A percentile compares a stretch with the other conserved stretches of the same genome.
Conservation (phyloP, 2,113 vertebrate genomes). For the Lipotes vexillifer region DNA sequence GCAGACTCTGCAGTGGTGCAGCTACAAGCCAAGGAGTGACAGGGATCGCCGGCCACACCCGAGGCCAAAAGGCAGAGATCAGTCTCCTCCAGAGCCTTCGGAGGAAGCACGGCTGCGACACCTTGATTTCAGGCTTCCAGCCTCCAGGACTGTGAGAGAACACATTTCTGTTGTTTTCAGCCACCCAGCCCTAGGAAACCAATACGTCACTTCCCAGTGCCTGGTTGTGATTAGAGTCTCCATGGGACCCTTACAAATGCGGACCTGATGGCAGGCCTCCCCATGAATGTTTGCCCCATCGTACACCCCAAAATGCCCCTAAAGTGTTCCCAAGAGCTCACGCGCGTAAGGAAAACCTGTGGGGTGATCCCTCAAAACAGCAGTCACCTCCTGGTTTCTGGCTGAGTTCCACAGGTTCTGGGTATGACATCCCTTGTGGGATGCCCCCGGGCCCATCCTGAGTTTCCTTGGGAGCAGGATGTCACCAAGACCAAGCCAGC, state of each 20-base stretch:
- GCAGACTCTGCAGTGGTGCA: not conserved
- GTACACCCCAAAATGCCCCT: fast-evolving
- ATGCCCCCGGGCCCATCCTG: not conserved
- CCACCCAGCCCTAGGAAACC: not conserved
- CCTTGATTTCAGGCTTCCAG: not conserved
- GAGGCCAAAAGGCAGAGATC: not conserved
- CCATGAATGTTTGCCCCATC: fast-evolving
- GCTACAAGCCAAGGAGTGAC: fast-evolving
- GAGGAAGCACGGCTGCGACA: fast-evolving
- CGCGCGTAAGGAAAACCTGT: not conserved
- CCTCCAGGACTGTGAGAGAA: not conserved
- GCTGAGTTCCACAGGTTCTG: not conserved
- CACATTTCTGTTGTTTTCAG: not conserved
- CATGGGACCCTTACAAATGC: not conserved
- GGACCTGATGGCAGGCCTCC: not conserved
- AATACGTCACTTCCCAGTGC: fast-evolving
- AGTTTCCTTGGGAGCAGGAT: not conserved
- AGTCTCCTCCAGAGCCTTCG: fast-evolving
- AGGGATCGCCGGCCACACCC: fast-evolving
- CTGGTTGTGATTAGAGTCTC: not conserved
- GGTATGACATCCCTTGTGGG: not conserved
- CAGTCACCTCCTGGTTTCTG: not conserved
- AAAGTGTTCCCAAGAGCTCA: not conserved
- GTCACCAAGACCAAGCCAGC: not conserved
- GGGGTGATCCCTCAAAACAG: not conserved